These are phyloP conservation scores for Brachyalestes nurse DNA, from an alignment of 2,797 vertebrate species.

Conservation along the genomic window DNA sequence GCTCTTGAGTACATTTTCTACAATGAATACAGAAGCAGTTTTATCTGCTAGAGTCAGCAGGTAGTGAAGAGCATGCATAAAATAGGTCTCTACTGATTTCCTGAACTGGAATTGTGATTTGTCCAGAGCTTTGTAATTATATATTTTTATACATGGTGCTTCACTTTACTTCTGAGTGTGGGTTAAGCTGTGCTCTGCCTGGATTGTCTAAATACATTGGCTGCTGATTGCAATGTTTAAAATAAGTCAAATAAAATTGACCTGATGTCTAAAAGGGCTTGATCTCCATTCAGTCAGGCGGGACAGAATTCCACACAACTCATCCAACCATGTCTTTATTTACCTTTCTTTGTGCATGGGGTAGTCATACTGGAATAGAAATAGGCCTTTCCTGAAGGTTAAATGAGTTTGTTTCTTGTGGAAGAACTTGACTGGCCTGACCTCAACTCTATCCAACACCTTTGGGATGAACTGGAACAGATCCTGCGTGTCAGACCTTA, in stretches of 20 bases:
- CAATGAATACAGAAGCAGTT: neutral
- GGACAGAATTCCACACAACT: no score
- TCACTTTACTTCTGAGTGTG: neutral
- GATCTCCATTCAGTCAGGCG: no score
- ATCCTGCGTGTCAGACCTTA: no score
- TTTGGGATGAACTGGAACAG: no score
- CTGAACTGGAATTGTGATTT: neutral
- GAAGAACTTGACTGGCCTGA: no score
- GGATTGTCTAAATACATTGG: neutral
- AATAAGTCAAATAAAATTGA: neutral
- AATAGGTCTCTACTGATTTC: neutral
- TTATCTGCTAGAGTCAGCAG: neutral
- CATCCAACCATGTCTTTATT: no score
- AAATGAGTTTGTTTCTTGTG: no score
- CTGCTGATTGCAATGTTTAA: neutral
- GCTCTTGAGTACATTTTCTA: constrained; percentile 16
- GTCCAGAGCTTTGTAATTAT: neutral
- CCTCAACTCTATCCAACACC: no score
- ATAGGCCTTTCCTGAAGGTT: no score
- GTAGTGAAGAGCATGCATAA: neutral
- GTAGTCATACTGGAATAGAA: no score
- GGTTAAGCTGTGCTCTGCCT: neutral
- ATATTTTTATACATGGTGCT: constrained; percentile 1
- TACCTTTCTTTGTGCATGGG: no score
- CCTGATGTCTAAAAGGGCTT: no score